Evolutionary conservation across 2,888 invertebrate species (phyloP).

Genomic region (Parochlus steinenii): DNA sequence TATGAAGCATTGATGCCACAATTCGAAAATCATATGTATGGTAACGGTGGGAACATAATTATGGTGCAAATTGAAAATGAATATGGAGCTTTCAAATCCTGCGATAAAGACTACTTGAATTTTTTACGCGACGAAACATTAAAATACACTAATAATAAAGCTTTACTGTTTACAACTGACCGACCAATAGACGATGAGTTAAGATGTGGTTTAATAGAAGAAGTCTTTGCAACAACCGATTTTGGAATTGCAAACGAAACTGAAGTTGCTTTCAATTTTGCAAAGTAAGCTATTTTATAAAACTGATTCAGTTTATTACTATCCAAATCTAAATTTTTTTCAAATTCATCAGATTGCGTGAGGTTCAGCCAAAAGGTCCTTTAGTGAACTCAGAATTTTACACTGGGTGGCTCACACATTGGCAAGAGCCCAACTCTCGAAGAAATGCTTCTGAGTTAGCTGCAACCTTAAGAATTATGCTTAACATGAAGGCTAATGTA

Average conservation of each 20-base stretch:
- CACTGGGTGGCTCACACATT: constrained; percentile 84
- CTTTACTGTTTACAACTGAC: constrained; percentile 74
- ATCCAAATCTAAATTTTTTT: constrained; percentile 22
- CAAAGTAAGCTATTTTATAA: too few species aligned
- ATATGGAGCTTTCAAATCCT: constrained; percentile 67
- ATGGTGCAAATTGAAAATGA: constrained; percentile 89
- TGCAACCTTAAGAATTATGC: constrained; percentile 35
- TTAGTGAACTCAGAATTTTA: constrained; percentile 83
- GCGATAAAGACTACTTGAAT: constrained; percentile 49
- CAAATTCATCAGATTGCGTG: constrained; percentile 24
- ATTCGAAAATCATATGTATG: constrained; percentile 33
- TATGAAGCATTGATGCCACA: constrained; percentile 33
- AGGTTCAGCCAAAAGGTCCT: constrained; percentile 51
- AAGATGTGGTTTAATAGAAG: constrained; percentile 49
- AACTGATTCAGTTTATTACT: constrained; percentile 20
- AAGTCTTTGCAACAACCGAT: constrained; percentile 60
- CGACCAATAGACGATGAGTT: constrained; percentile 36
- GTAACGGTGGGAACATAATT: constrained; percentile 71
- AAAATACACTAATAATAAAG: constrained; percentile 37
- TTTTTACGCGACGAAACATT: constrained; percentile 47
- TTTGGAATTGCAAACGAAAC: constrained; percentile 41
- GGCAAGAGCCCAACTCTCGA: constrained; percentile 50
- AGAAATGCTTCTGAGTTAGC: constrained; percentile 35
- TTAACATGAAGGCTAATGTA: constrained; percentile 41
- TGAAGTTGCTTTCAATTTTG: constrained; percentile 8